These are phyloP conservation scores for Chaunax sp. DNA, from an alignment of 2,797 vertebrate species.

Conservation along the genomic window DNA sequence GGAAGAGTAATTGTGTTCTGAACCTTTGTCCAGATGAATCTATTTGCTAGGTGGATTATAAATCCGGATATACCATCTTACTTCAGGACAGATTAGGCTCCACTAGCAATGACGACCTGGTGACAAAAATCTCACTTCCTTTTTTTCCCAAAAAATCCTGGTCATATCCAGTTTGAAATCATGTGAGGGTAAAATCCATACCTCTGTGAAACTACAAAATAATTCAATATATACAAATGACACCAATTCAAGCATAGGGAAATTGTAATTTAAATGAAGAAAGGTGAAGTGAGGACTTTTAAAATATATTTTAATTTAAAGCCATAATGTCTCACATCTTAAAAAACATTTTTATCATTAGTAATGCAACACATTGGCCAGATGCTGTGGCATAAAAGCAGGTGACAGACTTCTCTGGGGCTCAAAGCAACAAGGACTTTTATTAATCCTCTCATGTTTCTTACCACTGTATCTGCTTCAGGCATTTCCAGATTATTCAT, in stretches of 20 bases:
- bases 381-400: slow-evolving; percentile 13
- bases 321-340: not conserved
- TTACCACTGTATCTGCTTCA: slow-evolving; percentile 52
- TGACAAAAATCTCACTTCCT: slow-evolving; percentile 41
- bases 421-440: slow-evolving; percentile 59
- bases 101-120: slow-evolving; percentile 27
- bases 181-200: not conserved
- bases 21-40: slow-evolving; percentile 77
- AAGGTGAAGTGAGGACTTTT: not conserved
- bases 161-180: slow-evolving; percentile 4
- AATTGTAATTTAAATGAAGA: not conserved
- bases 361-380: not conserved
- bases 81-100: slow-evolving; percentile 71
- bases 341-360: not conserved
- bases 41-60: slow-evolving; percentile 77
- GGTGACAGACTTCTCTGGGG: slow-evolving; percentile 20
- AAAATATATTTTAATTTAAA: not conserved
- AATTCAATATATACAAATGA: not conserved
- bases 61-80: slow-evolving; percentile 73
- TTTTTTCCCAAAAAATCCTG: slow-evolving; percentile 2
- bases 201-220: not conserved
- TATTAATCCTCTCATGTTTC: slow-evolving; percentile 76
- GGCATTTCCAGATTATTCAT: slow-evolving; percentile 68
- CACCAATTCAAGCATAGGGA: not conserved
- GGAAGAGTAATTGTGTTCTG: slow-evolving; percentile 56